Conservation (phyloP, 1,140 invertebrate species). For the Drosophila sp. region DNA sequence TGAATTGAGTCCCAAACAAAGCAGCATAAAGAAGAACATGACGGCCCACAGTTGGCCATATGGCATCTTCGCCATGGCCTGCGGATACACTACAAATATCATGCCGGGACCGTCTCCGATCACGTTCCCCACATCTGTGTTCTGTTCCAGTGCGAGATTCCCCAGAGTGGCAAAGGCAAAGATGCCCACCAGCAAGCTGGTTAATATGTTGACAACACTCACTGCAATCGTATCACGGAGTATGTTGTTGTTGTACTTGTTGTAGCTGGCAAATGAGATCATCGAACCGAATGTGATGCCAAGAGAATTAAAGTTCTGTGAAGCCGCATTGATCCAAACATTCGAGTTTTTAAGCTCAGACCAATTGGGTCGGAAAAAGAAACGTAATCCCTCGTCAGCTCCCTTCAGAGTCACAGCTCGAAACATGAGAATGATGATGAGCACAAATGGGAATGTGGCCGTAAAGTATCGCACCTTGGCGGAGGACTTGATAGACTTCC, state of each 20-base stretch:
- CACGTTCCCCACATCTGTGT: conserved; percentile 91
- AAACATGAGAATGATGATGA: conserved; percentile 92
- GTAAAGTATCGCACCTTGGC: conserved; percentile 94
- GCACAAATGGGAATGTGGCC: conserved; percentile 92
- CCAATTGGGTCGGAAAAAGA: conserved; percentile 95
- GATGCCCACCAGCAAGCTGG: conserved; percentile 93
- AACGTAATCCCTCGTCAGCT: conserved; percentile 91
- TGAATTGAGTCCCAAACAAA: conserved; percentile 94
- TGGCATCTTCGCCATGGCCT: conserved; percentile 95
- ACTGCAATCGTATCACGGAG: conserved; percentile 93
- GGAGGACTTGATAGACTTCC: conserved; percentile 95
- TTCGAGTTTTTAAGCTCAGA: conserved; percentile 92
- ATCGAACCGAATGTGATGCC: conserved; percentile 96
- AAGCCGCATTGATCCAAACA: conserved; percentile 95
- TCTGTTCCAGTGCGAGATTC: conserved; percentile 93
- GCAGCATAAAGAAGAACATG: conserved; percentile 95
- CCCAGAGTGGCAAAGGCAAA: conserved; percentile 95
- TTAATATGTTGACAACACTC: conserved; percentile 92
- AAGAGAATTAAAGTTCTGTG: conserved; percentile 97
- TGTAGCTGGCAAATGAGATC: conserved; percentile 98
- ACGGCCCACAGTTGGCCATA: conserved; percentile 93
- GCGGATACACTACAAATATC: conserved; percentile 95
- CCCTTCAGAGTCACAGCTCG: conserved; percentile 93
- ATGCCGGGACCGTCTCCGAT: conserved; percentile 94
- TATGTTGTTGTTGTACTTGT: conserved; percentile 95